A percentile compares a stretch with the other conserved stretches of the same genome.
Conservation (phyloP, 2,888 invertebrate genomes). For the Eurytoma californica region DNA sequence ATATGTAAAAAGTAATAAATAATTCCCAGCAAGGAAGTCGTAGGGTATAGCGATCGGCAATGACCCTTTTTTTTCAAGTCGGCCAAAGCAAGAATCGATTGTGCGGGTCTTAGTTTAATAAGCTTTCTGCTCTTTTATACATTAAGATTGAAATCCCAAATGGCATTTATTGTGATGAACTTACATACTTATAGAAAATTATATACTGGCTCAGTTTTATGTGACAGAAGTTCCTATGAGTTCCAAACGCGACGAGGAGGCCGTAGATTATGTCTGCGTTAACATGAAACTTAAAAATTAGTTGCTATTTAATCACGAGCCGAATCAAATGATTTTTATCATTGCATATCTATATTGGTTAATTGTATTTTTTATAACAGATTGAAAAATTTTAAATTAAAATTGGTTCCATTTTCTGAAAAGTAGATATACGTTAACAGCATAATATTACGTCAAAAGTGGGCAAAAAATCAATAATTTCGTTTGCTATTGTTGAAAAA, state of each 20-base stretch:
- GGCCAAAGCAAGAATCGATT: constrained; percentile 36
- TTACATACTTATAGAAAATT: neutral
- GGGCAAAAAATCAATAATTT: neutral
- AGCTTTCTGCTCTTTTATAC: constrained; percentile 32
- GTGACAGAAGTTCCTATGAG: constrained; percentile 44
- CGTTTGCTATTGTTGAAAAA: neutral
- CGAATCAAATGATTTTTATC: constrained; percentile 38
- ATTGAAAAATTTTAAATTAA: too few species aligned
- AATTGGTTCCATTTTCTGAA: neutral
- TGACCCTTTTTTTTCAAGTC: constrained; percentile 31
- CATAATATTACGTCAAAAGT: neutral
- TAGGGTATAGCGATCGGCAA: constrained; percentile 20
- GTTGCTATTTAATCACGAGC: constrained; percentile 16
- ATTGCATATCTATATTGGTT: neutral
- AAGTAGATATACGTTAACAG: neutral
- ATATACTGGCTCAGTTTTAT: neutral
- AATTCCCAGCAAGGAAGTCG: constrained; percentile 8
- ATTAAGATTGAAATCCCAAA: constrained; percentile 20
- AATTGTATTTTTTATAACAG: neutral
- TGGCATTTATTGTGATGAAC: constrained; percentile 38
- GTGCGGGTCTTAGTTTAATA: constrained; percentile 16
- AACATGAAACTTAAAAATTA: neutral
- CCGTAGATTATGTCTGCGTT: neutral
- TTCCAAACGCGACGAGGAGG: constrained; percentile 25
- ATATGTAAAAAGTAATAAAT: constrained; percentile 22